phyloP scores from a whole-genome alignment of 2,113 vertebrate species.

The Actenoides hombroni region DNA sequence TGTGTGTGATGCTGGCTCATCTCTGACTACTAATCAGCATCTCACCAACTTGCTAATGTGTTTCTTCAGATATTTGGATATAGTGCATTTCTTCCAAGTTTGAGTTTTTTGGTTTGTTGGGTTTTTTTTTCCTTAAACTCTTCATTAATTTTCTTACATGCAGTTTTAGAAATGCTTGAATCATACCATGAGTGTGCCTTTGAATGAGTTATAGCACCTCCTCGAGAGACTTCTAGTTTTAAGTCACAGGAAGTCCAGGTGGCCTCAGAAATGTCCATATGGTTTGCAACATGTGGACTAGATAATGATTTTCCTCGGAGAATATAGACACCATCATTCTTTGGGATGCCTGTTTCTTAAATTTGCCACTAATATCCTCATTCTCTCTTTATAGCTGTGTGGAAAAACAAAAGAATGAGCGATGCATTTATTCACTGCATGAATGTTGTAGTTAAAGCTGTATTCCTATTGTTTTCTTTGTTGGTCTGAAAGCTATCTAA shows the following conservation, averaged over 20 bases:
- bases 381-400: background rate
- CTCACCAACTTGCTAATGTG: background rate
- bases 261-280: background rate
- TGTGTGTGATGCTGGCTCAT: background rate
- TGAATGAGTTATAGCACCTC: background rate
- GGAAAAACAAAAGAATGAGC: background rate
- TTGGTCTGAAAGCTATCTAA: background rate
- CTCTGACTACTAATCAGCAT: background rate
- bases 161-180: background rate
- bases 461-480: background rate
- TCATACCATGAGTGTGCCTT: background rate
- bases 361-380: background rate
- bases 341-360: background rate
- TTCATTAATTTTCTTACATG: background rate
- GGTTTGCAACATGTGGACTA: background rate
- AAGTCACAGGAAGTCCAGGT: background rate
- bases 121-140: background rate
- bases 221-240: background rate
- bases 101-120: too few species aligned
- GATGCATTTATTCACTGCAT: background rate
- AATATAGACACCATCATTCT: background rate
- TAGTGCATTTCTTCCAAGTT: background rate
- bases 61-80: background rate
- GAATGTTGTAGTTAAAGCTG: background rate
- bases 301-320: slow-evolving; percentile 10